These are phyloP conservation scores for Forbesichthys papilliferus DNA, from an alignment of 2,113 vertebrate genomes.

Conservation along the genomic window DNA sequence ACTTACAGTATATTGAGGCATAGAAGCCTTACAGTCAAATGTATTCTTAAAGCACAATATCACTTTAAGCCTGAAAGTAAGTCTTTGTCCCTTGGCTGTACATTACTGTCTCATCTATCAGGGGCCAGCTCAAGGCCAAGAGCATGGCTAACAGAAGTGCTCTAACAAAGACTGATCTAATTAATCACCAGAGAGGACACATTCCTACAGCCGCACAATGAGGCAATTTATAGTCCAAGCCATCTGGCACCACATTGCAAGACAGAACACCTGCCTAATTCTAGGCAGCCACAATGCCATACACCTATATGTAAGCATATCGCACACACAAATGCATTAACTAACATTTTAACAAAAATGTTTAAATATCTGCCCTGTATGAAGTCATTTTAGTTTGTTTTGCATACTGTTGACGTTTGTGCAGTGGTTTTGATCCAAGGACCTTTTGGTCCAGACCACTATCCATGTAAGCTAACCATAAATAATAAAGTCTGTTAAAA, in stretches of 20 bases:
- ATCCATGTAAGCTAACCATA: too few relatives aligned
- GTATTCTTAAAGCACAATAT: not conserved
- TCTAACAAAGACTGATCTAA: constrained; percentile 51
- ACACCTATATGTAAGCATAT: constrained; percentile 16
- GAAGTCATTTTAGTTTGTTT: too few relatives aligned
- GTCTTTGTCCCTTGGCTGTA: constrained; percentile 23
- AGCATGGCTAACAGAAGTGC: constrained; percentile 44
- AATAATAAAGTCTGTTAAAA: too few relatives aligned
- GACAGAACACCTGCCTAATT: constrained; percentile 57
- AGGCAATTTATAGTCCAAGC: constrained; percentile 65
- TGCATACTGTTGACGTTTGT: too few relatives aligned
- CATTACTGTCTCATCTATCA: constrained; percentile 50
- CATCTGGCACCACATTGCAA: constrained; percentile 62
- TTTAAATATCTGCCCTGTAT: too few relatives aligned
- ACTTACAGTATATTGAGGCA: too few relatives aligned
- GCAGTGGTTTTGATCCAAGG: too few relatives aligned
- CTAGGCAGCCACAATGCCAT: constrained; percentile 17
- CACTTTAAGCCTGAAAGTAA: constrained; percentile 14
- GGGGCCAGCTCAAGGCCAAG: constrained; percentile 2
- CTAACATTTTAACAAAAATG: not conserved
- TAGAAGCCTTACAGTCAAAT: not conserved
- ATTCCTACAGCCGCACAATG: constrained; percentile 58
- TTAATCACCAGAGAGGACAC: constrained; percentile 59
- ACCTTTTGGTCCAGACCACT: too few relatives aligned
- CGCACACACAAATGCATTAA: not conserved